Evolutionary conservation across 2,113 vertebrate genomes (phyloP), one percentile per base, ranked within the genome.

Genomic region (Semnornis frantzii): DNA sequence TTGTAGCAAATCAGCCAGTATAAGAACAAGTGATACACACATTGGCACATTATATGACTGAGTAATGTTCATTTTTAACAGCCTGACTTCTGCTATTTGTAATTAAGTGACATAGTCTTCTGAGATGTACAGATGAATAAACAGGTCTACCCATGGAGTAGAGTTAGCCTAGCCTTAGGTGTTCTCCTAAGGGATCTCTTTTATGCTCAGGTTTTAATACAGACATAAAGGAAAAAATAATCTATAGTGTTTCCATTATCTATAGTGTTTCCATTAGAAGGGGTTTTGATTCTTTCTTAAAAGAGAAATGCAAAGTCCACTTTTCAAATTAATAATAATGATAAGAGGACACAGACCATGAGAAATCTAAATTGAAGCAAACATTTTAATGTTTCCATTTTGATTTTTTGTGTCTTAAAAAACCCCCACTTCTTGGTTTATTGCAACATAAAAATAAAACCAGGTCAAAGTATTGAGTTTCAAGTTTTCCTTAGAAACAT

Each of bases 1-100:
- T 78, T 84, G 69, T 15, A 87, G 70, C 83, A 90, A 95, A 92
- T 90, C 93, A 93, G 24, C 30, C 70, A 59, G 55, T 11, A 79
- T 59, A 90, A 71, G 80, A 89, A 78, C 48, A 84, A 94, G 69
- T 58, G 68, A 86, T 89, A 50, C 23, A 78, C 65, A 86, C 1
- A 31, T 15, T 78, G 57, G 62, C 54, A 78, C 65, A 48, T 80
- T 80, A 57, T 50, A 28, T 74, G 52, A 94, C 42, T 75, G 55
- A 78, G 60, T 50, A 92, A 85, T n/a, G 52, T 4, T 74, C 7
- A 64, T 90, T 96, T 89, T 85, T 83, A 81, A 91, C 33, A 58
- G 46, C 25, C 24, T 82, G 82, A 28, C 23, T 70, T 90, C 24
- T 71, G 19, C 37, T 81, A 48, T 58, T 83, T 83, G 54, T 34